Conservation (phyloP, 1,140 invertebrate species). For the Goniozus legneri region DNA sequence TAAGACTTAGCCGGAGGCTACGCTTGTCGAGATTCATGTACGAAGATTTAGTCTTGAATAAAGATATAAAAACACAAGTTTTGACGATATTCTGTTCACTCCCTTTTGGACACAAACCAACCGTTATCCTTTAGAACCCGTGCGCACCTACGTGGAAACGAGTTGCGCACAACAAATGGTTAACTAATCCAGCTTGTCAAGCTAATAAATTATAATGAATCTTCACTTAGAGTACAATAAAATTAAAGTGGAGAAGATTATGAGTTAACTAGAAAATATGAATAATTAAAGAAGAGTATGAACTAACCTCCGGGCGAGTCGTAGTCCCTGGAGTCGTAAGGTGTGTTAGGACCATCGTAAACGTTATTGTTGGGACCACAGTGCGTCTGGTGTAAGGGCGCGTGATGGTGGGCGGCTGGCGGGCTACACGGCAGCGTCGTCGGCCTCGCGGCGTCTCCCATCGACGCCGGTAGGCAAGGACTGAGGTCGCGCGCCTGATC, state of each 20-base stretch:
- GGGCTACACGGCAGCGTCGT: conserved; percentile 49
- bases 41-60: too few species aligned
- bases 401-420: conserved; percentile 42
- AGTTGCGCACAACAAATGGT: background rate
- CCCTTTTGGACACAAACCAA: too few species aligned
- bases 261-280: too few species aligned
- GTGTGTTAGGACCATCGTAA: conserved; percentile 47
- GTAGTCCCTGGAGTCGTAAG: conserved; percentile 52
- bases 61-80: too few species aligned
- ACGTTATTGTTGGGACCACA: conserved; percentile 52
- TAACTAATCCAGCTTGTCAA: conserved; percentile 5
- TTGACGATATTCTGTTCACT: too few species aligned
- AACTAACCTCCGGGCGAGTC: conserved; percentile 48
- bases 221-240: too few species aligned
- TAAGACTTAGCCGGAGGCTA: too few species aligned
- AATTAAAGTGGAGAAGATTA: background rate
- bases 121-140: too few species aligned
- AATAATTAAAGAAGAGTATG: too few species aligned
- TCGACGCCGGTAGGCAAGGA: conserved; percentile 66
- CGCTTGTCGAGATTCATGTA: too few species aligned
- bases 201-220: conserved; percentile 3
- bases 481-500: conserved; percentile 68
- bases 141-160: background rate
- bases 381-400: conserved; percentile 46
- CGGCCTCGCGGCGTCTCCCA: conserved; percentile 58